phyloP scores from a whole-genome alignment of 2,797 vertebrate genomes.

The Gymnoscopelus braueri region DNA sequence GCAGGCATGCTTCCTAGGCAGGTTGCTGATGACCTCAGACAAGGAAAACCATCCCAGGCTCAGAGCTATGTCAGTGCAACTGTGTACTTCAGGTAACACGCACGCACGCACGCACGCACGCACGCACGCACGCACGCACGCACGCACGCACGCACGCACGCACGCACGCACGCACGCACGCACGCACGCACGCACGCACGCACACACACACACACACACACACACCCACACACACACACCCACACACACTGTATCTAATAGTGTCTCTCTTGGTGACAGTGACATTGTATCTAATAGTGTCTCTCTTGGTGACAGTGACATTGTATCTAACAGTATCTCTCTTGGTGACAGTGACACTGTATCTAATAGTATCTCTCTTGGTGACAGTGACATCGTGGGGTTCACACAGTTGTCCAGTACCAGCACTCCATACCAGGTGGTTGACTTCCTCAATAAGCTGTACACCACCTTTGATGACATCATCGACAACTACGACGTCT shows the following conservation, averaged over 20 bases:
- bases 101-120: no score
- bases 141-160: no score
- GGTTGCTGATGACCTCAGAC: conserved; percentile 87
- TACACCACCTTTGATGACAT: conserved; percentile 89
- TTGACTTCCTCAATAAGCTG: conserved; percentile 87
- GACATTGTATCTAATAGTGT: no score
- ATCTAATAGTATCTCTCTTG: neutral
- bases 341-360: neutral
- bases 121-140: no score
- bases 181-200: no score
- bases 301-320: no score
- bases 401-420: conserved; percentile 88
- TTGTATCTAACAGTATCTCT: no score
- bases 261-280: no score
- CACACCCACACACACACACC: no score
- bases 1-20: conserved; percentile 87
- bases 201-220: no score
- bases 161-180: no score
- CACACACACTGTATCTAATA: no score
- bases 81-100: conserved; percentile 87
- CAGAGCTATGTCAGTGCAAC: conserved; percentile 88
- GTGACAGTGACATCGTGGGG: conserved; percentile 85
- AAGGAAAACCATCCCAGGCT: conserved; percentile 82
- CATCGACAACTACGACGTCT: conserved; percentile 88
- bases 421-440: conserved; percentile 86